Conservation (phyloP, 2,797 vertebrate genomes). For the Pangasius macronema region DNA sequence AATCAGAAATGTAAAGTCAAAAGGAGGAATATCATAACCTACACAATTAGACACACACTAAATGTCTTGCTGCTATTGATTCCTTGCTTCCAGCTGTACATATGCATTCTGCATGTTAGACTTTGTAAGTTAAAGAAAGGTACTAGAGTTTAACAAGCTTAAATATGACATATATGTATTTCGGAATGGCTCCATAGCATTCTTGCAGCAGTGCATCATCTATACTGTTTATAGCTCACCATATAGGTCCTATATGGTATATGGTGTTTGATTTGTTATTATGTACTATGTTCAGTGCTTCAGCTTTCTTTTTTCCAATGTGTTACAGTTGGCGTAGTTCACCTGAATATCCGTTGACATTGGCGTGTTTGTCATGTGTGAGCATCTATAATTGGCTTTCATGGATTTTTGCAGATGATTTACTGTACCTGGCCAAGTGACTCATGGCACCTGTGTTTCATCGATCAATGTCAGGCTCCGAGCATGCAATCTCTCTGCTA, state of each 20-base stretch:
- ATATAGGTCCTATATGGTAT: background rate
- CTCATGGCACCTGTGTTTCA: slow-evolving; percentile 45
- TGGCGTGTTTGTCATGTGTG: slow-evolving; percentile 37
- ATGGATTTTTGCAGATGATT: slow-evolving; percentile 44
- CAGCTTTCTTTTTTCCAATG: slow-evolving; percentile 10
- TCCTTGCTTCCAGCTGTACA: background rate
- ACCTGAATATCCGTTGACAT: slow-evolving; percentile 39
- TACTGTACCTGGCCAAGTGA: slow-evolving; percentile 48
- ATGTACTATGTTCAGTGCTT: slow-evolving; percentile 1
- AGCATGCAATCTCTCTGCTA: slow-evolving; percentile 29
- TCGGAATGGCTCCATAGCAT: background rate
- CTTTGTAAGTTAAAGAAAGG: background rate
- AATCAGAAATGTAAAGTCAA: background rate
- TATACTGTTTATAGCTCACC: background rate
- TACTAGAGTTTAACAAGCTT: background rate
- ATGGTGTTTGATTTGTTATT: background rate
- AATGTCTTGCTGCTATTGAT: background rate
- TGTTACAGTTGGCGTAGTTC: slow-evolving; percentile 15
- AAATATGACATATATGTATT: background rate
- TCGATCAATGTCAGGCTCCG: slow-evolving; percentile 34
- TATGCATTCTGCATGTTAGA: background rate
- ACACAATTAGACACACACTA: background rate
- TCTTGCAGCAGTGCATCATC: background rate
- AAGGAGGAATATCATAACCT: background rate
- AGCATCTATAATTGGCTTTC: slow-evolving; percentile 53